Evolutionary conservation across 2,888 invertebrate genomes (phyloP), one percentile per base, ranked within the genome.

Genomic region (Epistrophella euchroma): DNA sequence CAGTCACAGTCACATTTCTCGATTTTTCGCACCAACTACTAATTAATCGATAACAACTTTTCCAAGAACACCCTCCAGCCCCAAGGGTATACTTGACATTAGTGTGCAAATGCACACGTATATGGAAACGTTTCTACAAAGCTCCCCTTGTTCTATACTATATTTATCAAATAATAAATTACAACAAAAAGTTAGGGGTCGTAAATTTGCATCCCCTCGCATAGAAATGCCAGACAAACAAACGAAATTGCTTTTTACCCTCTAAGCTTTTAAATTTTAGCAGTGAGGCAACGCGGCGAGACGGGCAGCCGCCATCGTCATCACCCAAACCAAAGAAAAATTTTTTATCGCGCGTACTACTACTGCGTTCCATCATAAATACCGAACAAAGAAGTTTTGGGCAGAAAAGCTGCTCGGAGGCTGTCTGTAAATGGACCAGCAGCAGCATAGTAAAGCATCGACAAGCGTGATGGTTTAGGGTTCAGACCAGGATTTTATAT

Each of bases 1-100:
- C 22, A 22, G 15, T 52, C 50, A 25, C 13, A 25, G 50, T 52
- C 50, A 15, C 47, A 56, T 71, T 68, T 43, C 35, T 52, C 6
- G 43, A 56, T 71, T 64, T 35, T 56, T 71, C 25, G 77, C 72
- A 66, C 47, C 43, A 47, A 64, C 62, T 58, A n/a, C 15, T 19
- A 80, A 81, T 85, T 72, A 81, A 85, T 85, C 85, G 81, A 81
- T 85, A 80, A 60, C 60, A 76, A 76, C 45, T 75, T 32, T 47
- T 73, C 60, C 73, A 68, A 78, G 25, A 35, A 40, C 70, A 79
- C 64, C 84, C 74, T 66, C 37, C 15, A 47, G 50, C 79, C 55
- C 55, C 40, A 52, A 71, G 81, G 85, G 85, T 85, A n/a, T n/a
- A 81, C 81, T 85, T 85, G 85, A 81, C 85, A 76, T 76, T 68